Evolutionary conservation across 2,113 vertebrate species (phyloP).

Genomic region (Amblyornis subalaris): DNA sequence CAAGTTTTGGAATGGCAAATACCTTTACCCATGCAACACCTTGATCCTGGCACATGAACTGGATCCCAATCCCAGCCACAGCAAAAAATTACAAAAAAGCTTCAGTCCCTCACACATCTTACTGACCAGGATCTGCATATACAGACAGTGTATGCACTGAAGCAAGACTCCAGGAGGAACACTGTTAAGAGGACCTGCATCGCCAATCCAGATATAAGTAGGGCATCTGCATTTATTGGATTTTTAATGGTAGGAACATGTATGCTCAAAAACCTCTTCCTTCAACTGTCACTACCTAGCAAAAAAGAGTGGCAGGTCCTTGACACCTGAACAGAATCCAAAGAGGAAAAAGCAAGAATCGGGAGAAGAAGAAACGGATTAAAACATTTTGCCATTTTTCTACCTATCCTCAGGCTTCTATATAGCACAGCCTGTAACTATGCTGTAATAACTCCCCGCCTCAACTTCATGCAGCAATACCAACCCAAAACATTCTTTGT

Average conservation of each 20-base stretch:
- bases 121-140: not conserved
- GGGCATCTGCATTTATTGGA: not conserved
- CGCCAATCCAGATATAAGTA: not conserved
- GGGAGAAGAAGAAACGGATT: not conserved
- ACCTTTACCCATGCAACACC: not conserved
- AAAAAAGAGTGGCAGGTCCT: not conserved
- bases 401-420: not conserved
- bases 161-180: not conserved
- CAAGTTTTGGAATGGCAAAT: not conserved
- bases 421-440: not conserved
- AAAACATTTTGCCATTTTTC: not conserved
- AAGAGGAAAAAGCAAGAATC: not conserved
- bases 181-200: not conserved
- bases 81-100: not conserved
- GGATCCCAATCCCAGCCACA: not conserved
- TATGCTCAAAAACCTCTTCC: not conserved
- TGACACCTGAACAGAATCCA: not conserved
- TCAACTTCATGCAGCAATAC: not conserved
- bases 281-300: not conserved
- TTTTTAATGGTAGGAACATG: not conserved
- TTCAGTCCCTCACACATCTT: not conserved
- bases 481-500: not conserved
- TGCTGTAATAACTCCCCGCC: rapidly evolving
- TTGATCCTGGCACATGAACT: not conserved
- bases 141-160: not conserved